Evolutionary conservation across 2,797 vertebrate species (phyloP).

Genomic region (Phyllotis vaccarum): DNA sequence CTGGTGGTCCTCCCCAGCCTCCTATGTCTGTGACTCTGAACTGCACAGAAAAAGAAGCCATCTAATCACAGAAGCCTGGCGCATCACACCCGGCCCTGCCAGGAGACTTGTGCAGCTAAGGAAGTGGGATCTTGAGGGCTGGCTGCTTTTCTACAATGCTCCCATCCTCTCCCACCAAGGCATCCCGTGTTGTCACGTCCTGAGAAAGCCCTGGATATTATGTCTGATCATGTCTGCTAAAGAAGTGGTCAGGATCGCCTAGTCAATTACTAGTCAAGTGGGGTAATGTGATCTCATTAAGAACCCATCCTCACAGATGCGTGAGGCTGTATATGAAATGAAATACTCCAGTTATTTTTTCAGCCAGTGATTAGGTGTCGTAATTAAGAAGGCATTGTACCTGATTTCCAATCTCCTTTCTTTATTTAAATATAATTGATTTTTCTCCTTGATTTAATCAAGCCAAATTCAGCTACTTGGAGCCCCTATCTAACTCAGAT

Average conservation of each 20-base stretch:
- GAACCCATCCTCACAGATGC: constrained; percentile 41
- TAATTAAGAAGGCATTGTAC: constrained; percentile 84
- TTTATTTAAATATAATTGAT: constrained; percentile 85
- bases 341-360: constrained; percentile 63
- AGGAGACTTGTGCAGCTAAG: neutral
- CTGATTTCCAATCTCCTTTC: constrained; percentile 82
- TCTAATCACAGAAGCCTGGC: neutral
- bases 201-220: constrained; percentile 8
- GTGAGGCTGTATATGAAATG: constrained; percentile 59
- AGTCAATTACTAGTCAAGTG: constrained; percentile 84
- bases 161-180: neutral
- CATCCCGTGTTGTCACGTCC: neutral
- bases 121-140: neutral
- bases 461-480: constrained; percentile 62
- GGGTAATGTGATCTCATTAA: constrained; percentile 89
- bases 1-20: neutral
- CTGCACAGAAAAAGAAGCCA: constrained; percentile 44
- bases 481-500: neutral
- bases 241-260: constrained; percentile 72
- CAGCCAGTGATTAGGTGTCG: constrained; percentile 77
- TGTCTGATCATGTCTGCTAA: constrained; percentile 34
- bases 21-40: neutral
- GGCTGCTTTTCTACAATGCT: neutral
- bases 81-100: neutral
- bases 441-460: constrained; percentile 81